Conservation (phyloP, 1,140 invertebrate species). For the Spodoptera litura region DNA sequence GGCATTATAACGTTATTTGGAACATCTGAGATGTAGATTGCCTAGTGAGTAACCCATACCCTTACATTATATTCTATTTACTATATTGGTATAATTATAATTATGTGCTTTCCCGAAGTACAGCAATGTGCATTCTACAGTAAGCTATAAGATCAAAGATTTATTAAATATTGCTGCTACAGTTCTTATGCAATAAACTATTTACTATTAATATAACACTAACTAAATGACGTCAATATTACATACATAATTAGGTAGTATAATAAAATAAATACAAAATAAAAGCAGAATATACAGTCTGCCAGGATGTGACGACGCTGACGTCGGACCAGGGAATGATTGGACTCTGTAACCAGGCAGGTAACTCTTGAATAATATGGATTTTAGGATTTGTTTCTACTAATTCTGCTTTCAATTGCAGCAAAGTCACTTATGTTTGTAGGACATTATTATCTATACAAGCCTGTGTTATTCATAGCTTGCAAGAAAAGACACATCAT, state of each 20-base stretch:
- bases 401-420: no score
- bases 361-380: no score
- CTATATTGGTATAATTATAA: neutral
- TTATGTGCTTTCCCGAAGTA: neutral
- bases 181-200: conserved; percentile 31
- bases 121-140: conserved; percentile 3
- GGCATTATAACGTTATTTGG: neutral
- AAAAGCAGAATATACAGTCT: neutral
- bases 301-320: neutral
- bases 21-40: no score
- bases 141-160: conserved; percentile 4
- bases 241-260: conserved; percentile 39
- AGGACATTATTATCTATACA: neutral
- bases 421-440: neutral
- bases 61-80: neutral
- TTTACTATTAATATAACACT: conserved; percentile 23
- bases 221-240: conserved; percentile 34
- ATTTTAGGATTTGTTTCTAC: no score
- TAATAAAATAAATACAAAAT: conserved; percentile 13
- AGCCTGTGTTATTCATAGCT: no score
- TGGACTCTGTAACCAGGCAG: neutral
- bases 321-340: conserved; percentile 3
- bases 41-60: neutral
- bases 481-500: no score
- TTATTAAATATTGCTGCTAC: neutral